Evolutionary conservation across 2,113 vertebrate species (phyloP).

Genomic region (Tympanuchus pallidicinctus): DNA sequence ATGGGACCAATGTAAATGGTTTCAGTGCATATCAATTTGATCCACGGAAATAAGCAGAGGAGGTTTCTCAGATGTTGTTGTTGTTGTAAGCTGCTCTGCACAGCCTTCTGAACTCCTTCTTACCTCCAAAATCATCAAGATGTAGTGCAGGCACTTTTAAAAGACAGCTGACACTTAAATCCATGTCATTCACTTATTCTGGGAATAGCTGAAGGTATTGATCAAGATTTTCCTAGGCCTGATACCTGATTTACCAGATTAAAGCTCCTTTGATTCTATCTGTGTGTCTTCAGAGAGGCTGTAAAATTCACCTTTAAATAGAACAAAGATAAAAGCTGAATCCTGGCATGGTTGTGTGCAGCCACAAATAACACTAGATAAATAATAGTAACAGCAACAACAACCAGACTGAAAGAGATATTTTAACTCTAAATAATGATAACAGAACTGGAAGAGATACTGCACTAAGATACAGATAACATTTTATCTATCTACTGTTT

Average conservation of each 20-base stretch:
- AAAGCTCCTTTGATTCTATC: neutral
- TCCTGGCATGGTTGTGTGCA: neutral
- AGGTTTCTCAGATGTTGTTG: neutral
- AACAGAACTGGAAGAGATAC: neutral
- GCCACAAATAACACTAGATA: neutral
- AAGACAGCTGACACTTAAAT: neutral
- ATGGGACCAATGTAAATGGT: neutral
- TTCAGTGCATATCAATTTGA: neutral
- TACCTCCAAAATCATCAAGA: neutral
- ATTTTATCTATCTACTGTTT: neutral
- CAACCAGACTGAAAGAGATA: neutral
- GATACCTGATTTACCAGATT: neutral
- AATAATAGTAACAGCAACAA: neutral
- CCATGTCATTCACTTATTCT: neutral
- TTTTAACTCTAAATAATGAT: neutral
- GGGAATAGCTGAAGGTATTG: neutral
- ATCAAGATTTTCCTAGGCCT: neutral
- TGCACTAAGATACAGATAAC: neutral
- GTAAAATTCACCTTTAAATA: neutral
- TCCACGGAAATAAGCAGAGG: neutral
- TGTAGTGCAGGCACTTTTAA: neutral
- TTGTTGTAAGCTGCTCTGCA: neutral
- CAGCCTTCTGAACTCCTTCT: neutral
- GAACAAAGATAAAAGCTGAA: neutral
- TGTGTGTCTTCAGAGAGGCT: neutral